Evolutionary conservation across 1,140 invertebrate genomes (phyloP).

Genomic region (Drosophila nebulosa): DNA sequence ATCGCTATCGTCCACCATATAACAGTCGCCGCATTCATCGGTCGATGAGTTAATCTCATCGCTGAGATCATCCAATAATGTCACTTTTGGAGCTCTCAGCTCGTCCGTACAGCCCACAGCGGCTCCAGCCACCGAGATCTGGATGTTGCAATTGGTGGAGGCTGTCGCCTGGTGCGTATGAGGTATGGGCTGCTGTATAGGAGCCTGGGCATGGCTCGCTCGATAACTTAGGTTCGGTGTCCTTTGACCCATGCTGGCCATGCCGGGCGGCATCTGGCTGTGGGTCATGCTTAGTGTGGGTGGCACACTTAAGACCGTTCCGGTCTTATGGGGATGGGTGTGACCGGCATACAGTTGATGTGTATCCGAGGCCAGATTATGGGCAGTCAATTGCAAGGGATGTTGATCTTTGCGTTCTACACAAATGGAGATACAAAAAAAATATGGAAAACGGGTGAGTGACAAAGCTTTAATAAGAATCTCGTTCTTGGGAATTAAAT

Average conservation of each 20-base stretch:
- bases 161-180: slow-evolving; percentile 30
- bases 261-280: slow-evolving; percentile 70
- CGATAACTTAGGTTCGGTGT: slow-evolving; percentile 67
- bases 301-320: slow-evolving; percentile 61
- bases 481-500: neutral
- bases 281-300: slow-evolving; percentile 71
- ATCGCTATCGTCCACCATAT: slow-evolving; percentile 67
- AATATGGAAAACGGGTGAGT: too few relatives aligned
- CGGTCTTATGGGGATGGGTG: slow-evolving; percentile 26
- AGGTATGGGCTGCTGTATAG: slow-evolving; percentile 63
- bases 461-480: neutral
- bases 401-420: slow-evolving; percentile 75
- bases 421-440: slow-evolving; percentile 4
- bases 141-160: slow-evolving; percentile 57
- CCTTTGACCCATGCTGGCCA: slow-evolving; percentile 69
- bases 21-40: slow-evolving; percentile 66
- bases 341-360: slow-evolving; percentile 51
- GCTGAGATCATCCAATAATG: slow-evolving; percentile 67
- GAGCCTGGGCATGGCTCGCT: slow-evolving; percentile 42
- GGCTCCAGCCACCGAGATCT: slow-evolving; percentile 54
- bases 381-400: slow-evolving; percentile 64
- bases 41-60: slow-evolving; percentile 66
- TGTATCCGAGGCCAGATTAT: slow-evolving; percentile 65
- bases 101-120: slow-evolving; percentile 15
- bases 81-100: slow-evolving; percentile 64